Evolutionary conservation across 1,140 invertebrate genomes (phyloP), one percentile per base, ranked within the genome.

Genomic region (Palaemon carinicauda): DNA sequence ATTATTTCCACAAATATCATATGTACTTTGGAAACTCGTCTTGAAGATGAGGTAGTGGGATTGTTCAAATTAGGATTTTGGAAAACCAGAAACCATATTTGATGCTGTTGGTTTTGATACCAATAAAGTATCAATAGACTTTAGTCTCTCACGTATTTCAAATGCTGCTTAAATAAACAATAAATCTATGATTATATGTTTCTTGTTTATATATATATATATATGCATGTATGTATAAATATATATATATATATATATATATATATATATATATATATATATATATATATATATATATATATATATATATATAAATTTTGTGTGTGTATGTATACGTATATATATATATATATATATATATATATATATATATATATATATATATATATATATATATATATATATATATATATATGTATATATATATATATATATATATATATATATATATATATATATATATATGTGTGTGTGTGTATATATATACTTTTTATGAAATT

Each of bases 241-340:
- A 75, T 75, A 75, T 75, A 41, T 75, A 75, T 75, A 75, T 75
- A 41, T 75, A 75, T 75, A 75, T 75, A 75, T 75, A 75, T 75
- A 75, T 75, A 31, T 75, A 75, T 75, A 50, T 33, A 33, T 75
- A 33, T 29, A 75, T 50, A 71, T 71, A 19, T 19, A 19, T 71
- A 15, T 71, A 71, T 27, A 15, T 29, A 50, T 75, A 75, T 75
- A 33, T 75, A 33, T 29, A 75, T 33, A 33, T 33, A 75, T 75
- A 75, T 33, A 75, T 33, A 33, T 75, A 75, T 75, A 75, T 75
- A 75, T 75, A 33, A 15, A 75, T 17, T 19, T 19, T 14, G 41
- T 17, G 41, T 75, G 27, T 14, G 12, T 19, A 71, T 19, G 12
- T 71, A 27, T 71, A 71, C 27, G 41, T 21, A 33, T 41, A 75